These are phyloP conservation scores for Rhingia rostrata DNA, from an alignment of 2,888 invertebrate genomes.

Conservation along the genomic window DNA sequence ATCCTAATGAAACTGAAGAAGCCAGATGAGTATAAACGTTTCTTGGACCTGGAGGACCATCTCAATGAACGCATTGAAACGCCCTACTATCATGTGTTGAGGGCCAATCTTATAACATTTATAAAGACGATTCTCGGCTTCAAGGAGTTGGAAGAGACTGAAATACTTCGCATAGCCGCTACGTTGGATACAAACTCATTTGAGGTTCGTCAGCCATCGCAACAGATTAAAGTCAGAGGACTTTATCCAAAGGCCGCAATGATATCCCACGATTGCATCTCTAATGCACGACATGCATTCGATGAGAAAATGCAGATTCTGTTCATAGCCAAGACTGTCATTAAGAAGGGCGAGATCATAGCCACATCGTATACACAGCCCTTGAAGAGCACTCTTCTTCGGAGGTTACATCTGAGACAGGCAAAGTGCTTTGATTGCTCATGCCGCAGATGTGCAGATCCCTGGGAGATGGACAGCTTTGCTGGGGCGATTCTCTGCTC, in stretches of 20 bases:
- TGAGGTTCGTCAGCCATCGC: slow-evolving; percentile 85
- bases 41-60: slow-evolving; percentile 83
- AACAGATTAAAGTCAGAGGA: slow-evolving; percentile 84
- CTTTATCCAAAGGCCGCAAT: slow-evolving; percentile 87
- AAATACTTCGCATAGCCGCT: slow-evolving; percentile 86
- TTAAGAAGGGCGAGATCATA: slow-evolving; percentile 87
- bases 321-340: slow-evolving; percentile 85
- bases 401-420: slow-evolving; percentile 85
- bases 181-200: slow-evolving; percentile 89
- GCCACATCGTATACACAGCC: slow-evolving; percentile 89
- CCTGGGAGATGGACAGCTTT: slow-evolving; percentile 87
- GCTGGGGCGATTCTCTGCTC: slow-evolving; percentile 87
- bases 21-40: slow-evolving; percentile 81
- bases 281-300: slow-evolving; percentile 89
- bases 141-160: slow-evolving; percentile 84
- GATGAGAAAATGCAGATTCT: slow-evolving; percentile 86
- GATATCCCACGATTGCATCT: slow-evolving; percentile 88
- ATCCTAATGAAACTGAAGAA: slow-evolving; percentile 85
- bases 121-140: slow-evolving; percentile 85
- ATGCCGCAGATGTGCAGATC: slow-evolving; percentile 88
- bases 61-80: slow-evolving; percentile 86
- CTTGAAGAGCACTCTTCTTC: slow-evolving; percentile 87
- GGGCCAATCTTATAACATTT: slow-evolving; percentile 86
- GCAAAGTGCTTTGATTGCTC: slow-evolving; percentile 88
- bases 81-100: slow-evolving; percentile 85